Conservation (phyloP, 2,888 invertebrate genomes). For the Myathropa florea region DNA sequence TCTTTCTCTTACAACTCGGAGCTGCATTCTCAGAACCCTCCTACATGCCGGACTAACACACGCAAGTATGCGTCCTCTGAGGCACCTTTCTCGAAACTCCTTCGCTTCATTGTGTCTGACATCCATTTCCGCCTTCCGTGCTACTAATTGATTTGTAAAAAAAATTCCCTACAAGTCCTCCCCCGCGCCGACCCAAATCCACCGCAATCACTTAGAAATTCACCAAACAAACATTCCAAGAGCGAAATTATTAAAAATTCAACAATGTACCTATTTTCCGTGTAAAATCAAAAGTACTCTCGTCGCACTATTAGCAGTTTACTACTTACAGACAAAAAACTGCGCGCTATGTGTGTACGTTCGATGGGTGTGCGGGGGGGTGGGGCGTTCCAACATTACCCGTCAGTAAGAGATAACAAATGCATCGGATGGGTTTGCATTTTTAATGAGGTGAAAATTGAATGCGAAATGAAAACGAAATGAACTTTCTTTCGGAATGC, state of each 20-base stretch:
- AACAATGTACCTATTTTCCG: constrained; percentile 27
- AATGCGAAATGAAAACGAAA: constrained; percentile 65
- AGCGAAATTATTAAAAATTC: constrained; percentile 24
- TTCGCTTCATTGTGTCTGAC: too few relatives aligned
- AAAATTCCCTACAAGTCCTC: too few relatives aligned
- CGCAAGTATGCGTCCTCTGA: too few relatives aligned
- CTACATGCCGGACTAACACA: too few relatives aligned
- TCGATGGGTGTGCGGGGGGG: not conserved
- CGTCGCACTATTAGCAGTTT: constrained; percentile 27
- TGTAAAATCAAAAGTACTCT: constrained; percentile 42
- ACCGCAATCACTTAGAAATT: not conserved
- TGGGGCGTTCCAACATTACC: not conserved
- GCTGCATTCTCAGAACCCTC: too few relatives aligned
- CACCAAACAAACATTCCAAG: not conserved
- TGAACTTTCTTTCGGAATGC: constrained; percentile 57
- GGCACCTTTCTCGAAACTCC: too few relatives aligned
- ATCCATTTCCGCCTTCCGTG: too few relatives aligned
- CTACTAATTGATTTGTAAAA: too few relatives aligned
- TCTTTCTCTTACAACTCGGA: too few relatives aligned
- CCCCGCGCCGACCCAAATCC: not conserved
- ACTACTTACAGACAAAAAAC: constrained; percentile 7
- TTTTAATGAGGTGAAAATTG: constrained; percentile 64
- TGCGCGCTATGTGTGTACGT: not conserved
- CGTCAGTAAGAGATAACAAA: constrained; percentile 46
- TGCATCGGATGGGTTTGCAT: constrained; percentile 60